Percentiles rank a stretch among this genome's conserved stretches.
phyloP scores from a whole-genome alignment of 1,140 invertebrate genomes.

The Coelopa frigida region DNA sequence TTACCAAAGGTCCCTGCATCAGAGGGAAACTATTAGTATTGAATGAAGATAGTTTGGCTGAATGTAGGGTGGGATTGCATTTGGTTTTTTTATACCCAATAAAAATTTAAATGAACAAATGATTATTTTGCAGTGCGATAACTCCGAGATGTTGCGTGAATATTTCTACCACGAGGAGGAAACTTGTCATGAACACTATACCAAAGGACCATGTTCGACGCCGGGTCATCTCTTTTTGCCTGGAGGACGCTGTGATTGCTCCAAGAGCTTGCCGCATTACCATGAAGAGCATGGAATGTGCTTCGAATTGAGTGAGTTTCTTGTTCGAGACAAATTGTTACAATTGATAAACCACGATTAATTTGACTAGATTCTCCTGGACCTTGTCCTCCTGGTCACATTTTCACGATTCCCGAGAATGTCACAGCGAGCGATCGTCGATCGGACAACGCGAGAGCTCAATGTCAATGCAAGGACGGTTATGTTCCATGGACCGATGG shows the following conservation, averaged over 20 bases:
- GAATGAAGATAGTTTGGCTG: conserved; percentile 53
- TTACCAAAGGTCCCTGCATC: conserved; percentile 65
- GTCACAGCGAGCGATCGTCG: conserved; percentile 9
- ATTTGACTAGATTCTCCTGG: conserved; percentile 61
- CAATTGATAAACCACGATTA: no score
- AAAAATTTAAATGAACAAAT: background rate
- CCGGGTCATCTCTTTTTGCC: conserved; percentile 67
- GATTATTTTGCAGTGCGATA: conserved; percentile 39
- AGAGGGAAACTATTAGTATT: conserved; percentile 59
- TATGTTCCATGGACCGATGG: conserved; percentile 61
- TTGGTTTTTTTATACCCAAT: no score
- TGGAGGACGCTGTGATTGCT: conserved; percentile 63
- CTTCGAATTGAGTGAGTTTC: conserved; percentile 62
- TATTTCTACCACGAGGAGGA: conserved; percentile 51
- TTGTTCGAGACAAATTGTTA: background rate
- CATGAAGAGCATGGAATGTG: conserved; percentile 59
- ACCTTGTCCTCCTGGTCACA: conserved; percentile 63
- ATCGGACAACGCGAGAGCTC: conserved; percentile 31
- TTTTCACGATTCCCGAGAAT: conserved; percentile 50
- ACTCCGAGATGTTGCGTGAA: conserved; percentile 43
- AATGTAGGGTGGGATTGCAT: conserved; percentile 50
- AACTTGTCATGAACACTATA: conserved; percentile 70
- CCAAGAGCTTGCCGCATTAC: conserved; percentile 61
- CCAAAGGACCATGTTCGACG: conserved; percentile 65
- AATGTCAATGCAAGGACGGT: conserved; percentile 61